Conservation (phyloP, 2,888 invertebrate species). For the Scrobipalpa atriplicella region DNA sequence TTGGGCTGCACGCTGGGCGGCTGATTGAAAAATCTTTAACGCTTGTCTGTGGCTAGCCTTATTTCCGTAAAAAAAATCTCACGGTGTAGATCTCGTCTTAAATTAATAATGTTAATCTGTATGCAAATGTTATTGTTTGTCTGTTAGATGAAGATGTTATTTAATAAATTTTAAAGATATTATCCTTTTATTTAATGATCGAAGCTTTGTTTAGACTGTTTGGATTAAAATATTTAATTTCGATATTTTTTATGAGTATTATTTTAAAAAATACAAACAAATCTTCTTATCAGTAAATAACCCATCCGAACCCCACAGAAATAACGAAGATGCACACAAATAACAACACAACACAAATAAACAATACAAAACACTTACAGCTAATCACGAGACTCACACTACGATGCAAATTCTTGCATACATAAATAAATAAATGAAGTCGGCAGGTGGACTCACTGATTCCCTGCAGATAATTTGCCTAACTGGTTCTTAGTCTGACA, state of each 20-base stretch:
- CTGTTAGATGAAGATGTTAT: neutral
- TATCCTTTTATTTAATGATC: neutral
- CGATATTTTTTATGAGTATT: no score
- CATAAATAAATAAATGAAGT: constrained; percentile 56
- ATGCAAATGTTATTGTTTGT: constrained; percentile 16
- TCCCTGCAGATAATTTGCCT: constrained; percentile 76
- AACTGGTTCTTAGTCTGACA: constrained; percentile 73
- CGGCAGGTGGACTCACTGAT: constrained; percentile 76
- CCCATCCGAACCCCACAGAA: neutral
- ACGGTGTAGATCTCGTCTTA: constrained; percentile 24
- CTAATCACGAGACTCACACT: constrained; percentile 31
- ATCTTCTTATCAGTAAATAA: no score
- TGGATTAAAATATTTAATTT: no score
- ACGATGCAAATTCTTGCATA: constrained; percentile 27
- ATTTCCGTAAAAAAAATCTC: constrained; percentile 31
- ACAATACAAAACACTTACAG: constrained; percentile 26
- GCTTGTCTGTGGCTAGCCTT: constrained; percentile 40
- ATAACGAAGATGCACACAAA: neutral
- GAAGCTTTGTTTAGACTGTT: no score
- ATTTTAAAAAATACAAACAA: no score
- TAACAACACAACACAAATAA: neutral
- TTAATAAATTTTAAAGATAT: neutral
- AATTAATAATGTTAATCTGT: constrained; percentile 26
- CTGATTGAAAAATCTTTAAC: constrained; percentile 56
- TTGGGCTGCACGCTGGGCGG: constrained; percentile 56